Percentiles rank a stretch among this genome's conserved stretches.
phyloP scores from a whole-genome alignment of 2,888 invertebrate genomes.

The Periphyllus acericola region DNA sequence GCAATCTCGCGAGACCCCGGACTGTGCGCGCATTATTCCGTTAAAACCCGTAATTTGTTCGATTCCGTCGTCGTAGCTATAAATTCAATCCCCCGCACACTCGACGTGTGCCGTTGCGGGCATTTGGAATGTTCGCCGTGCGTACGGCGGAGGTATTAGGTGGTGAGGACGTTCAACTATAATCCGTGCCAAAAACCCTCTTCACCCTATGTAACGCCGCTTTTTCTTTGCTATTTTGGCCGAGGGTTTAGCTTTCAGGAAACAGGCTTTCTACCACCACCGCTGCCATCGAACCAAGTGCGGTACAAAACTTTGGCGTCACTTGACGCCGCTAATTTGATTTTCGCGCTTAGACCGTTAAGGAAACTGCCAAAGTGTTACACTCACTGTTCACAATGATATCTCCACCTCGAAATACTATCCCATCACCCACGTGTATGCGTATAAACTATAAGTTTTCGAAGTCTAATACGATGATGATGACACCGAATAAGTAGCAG shows the following conservation, averaged over 20 bases:
- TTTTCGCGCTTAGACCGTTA: constrained; percentile 27
- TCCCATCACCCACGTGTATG: neutral
- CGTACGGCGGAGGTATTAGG: neutral
- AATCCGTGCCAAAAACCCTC: constrained; percentile 51
- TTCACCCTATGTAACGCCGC: neutral
- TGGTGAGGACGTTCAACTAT: neutral
- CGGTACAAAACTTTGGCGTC: constrained; percentile 36
- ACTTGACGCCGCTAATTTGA: constrained; percentile 52
- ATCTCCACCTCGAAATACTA: neutral
- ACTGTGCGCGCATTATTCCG: neutral
- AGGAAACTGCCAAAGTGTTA: constrained; percentile 46
- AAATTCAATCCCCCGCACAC: constrained; percentile 38
- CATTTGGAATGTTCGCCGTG: neutral
- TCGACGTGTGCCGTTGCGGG: neutral
- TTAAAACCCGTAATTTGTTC: constrained; percentile 44
- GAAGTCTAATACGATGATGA: neutral
- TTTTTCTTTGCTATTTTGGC: constrained; percentile 44
- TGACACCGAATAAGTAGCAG: neutral
- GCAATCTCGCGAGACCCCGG: neutral
- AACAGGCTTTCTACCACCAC: neutral
- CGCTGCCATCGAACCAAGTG: neutral
- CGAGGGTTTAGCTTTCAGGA: constrained; percentile 10
- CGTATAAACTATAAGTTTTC: neutral
- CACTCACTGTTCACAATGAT: neutral
- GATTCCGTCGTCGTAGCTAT: constrained; percentile 29